These are phyloP conservation scores for Lipotes vexillifer DNA, from an alignment of 2,113 vertebrate species.

Conservation along the genomic window DNA sequence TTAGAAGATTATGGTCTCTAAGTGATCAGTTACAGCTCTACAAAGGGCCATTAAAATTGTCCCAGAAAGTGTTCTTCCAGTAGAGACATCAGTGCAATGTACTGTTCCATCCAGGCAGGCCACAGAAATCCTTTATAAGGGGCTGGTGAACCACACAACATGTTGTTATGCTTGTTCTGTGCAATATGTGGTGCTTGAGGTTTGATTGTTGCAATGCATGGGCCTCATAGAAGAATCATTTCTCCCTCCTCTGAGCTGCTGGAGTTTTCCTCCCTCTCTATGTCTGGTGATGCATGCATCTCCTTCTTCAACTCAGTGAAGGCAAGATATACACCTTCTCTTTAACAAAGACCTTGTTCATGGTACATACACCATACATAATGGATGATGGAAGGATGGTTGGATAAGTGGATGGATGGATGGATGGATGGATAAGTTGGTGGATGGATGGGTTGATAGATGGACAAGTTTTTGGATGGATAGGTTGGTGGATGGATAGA, in stretches of 20 bases:
- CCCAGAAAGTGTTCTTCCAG: neutral
- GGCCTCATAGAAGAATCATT: neutral
- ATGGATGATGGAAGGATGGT: too few species aligned
- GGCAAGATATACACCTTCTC: neutral
- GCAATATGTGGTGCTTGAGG: slow-evolving; percentile 64
- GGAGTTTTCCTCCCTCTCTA: neutral
- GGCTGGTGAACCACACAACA: slow-evolving; percentile 60
- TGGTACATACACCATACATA: too few species aligned
- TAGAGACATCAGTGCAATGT: neutral
- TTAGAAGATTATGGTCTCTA: neutral
- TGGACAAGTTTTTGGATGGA: neutral
- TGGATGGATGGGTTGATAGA: neutral
- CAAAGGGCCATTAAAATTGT: neutral
- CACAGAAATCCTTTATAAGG: slow-evolving; percentile 46
- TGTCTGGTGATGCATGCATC: neutral
- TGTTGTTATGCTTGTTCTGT: slow-evolving; percentile 29
- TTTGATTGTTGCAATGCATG: slow-evolving; percentile 55
- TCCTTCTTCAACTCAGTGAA: neutral
- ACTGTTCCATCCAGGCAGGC: neutral
- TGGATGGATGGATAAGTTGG: neutral
- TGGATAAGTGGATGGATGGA: accelerated
- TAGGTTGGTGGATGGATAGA: neutral
- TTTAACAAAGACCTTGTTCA: neutral
- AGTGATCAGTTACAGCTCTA: neutral
- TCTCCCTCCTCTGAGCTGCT: neutral